Percentiles rank a stretch among this genome's conserved stretches.
Evolutionary conservation across 2,113 vertebrate species (phyloP).

Genomic region (Pardalotus punctatus): DNA sequence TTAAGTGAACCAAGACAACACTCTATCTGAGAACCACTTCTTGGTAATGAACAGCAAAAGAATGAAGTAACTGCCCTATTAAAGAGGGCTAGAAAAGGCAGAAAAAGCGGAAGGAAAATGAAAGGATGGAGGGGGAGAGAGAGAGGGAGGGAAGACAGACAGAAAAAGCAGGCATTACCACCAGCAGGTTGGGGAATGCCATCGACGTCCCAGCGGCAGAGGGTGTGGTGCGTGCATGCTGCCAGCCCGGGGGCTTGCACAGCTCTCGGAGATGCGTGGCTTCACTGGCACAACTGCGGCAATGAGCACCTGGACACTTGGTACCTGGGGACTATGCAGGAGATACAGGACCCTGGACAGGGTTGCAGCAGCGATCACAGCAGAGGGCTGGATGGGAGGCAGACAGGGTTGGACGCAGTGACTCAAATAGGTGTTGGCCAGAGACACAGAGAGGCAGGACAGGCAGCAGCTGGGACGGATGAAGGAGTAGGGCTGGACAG

Average conservation of each 20-base stretch:
- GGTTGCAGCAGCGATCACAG: fast-evolving
- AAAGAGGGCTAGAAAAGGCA: neutral
- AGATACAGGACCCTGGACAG: no score
- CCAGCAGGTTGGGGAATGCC: neutral
- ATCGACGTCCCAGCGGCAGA: no score
- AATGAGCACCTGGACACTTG: no score
- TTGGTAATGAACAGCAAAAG: no score
- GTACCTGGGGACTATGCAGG: no score
- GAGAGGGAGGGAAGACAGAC: neutral
- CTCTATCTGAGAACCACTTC: no score
- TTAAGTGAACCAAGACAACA: no score
- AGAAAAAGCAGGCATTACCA: neutral
- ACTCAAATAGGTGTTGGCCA: neutral
- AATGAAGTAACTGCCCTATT: neutral
- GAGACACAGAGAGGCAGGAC: neutral
- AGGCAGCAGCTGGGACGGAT: neutral
- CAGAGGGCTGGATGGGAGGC: neutral
- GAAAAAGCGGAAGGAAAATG: neutral
- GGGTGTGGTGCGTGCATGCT: neutral
- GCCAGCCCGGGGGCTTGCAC: neutral
- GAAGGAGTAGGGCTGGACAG: neutral
- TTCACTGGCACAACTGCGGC: neutral
- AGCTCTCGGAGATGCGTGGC: neutral
- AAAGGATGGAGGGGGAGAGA: no score
- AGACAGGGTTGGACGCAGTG: no score